A percentile compares a stretch with the other conserved stretches of the same genome.
Conservation (phyloP, 2,113 vertebrate genomes). For the Nycticorax nycticorax region DNA sequence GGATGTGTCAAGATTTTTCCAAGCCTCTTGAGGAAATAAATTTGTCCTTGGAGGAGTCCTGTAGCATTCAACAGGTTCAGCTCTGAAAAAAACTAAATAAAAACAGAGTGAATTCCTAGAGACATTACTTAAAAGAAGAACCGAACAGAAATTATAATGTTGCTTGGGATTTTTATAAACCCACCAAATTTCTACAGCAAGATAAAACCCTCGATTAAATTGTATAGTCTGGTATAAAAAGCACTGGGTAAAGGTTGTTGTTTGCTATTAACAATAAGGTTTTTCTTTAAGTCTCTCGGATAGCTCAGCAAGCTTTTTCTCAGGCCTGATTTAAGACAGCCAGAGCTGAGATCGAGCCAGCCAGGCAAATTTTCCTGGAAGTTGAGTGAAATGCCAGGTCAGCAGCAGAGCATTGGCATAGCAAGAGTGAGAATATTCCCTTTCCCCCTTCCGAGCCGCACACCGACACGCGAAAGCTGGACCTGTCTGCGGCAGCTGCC, state of each 20-base stretch:
- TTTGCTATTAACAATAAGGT: background rate
- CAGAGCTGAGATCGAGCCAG: background rate
- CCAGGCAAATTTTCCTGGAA: background rate
- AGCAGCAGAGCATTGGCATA: background rate
- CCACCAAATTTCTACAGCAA: background rate
- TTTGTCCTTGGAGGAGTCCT: background rate
- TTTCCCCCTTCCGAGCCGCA: background rate
- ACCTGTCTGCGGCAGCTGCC: background rate
- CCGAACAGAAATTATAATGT: background rate
- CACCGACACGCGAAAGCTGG: background rate
- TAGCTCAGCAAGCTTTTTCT: background rate
- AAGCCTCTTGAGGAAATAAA: background rate
- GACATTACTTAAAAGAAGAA: background rate
- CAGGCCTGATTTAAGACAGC: background rate
- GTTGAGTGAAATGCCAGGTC: background rate
- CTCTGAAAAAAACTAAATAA: background rate
- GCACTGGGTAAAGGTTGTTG: background rate
- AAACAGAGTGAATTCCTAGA: background rate
- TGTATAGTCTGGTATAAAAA: constrained; percentile 22
- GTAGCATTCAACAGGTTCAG: background rate
- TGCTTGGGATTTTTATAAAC: background rate
- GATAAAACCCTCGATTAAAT: constrained; percentile 24
- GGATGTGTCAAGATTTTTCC: background rate
- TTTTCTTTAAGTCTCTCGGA: background rate
- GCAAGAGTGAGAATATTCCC: background rate